Base-by-base conservation (phyloP, 1,140 invertebrate genomes). In the Polyergus mexicanus region DNA sequence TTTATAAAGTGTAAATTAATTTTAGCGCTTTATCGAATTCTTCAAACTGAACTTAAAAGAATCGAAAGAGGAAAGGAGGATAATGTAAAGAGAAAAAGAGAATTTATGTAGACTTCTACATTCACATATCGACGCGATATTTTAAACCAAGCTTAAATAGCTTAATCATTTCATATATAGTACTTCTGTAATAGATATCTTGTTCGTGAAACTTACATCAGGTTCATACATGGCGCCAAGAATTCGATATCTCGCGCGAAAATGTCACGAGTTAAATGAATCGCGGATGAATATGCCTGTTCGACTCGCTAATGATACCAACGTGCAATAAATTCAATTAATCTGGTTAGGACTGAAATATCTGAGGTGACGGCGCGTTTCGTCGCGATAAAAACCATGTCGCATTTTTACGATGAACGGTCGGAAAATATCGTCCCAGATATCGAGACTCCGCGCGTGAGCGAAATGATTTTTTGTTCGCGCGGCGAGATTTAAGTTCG, bases 401-500 rank as follows among this genome's bases (percentile, higher is more conserved):
- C 58, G 60, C 11, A 32, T 44, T 13, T 32, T 38, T 28, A 2
- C 75, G n/a, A 28, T 25, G 10, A n/a, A 66, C 32, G 22, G 44
- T 6, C 32, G 32, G 51, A 32, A 81, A 72, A 81, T 81, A 72
- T 71, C 77, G 77, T 19, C 8, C 3, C 16, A 16, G 47, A 80
- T 60, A 71, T 47, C 51, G 28, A 72, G 71, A 44, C 11, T 38
- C 44, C 35, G 22, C 4, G 19, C 47, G 32, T 16, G 25, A 13
- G 63, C 35, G 22, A 11, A 58, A 54, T 28, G 22, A 16, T 60
- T 81, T 56, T 72, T 56, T 54, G 28, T 25, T 32, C 62, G 63
- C 44, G 7, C 25, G 28, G 25, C 51, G 54, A 81, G 77, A 81
- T 72, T 72, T 81, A 81, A 81, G 78, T 72, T 60, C 25, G 66